These are phyloP conservation scores for Hydrophis major DNA, from an alignment of 2,797 vertebrate species.

Conservation along the genomic window DNA sequence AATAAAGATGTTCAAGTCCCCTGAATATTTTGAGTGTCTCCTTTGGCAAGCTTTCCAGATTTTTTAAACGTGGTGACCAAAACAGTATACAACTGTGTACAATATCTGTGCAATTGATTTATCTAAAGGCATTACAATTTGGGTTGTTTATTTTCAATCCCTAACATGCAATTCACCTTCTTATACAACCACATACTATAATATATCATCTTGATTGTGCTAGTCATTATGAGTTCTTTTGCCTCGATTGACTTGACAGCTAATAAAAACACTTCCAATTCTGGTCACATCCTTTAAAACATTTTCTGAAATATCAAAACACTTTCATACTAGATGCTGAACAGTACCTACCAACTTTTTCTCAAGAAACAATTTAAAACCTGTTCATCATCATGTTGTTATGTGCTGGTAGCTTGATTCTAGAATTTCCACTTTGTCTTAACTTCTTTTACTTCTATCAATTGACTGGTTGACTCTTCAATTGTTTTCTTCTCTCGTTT, in stretches of 20 bases:
- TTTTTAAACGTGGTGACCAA: not conserved
- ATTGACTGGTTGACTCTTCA: not conserved
- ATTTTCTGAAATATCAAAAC: not conserved
- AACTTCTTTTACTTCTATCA: not conserved
- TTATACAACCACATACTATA: not conserved
- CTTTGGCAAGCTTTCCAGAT: not conserved
- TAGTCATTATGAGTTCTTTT: not conserved
- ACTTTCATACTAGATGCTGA: not conserved
- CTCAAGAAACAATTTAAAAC: not conserved
- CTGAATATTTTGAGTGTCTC: not conserved
- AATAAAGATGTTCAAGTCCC: not conserved
- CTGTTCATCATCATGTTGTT: not conserved
- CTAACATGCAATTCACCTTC: not conserved
- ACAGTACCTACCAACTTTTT: not conserved
- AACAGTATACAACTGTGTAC: not conserved
- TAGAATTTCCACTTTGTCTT: not conserved
- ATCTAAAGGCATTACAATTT: not conserved
- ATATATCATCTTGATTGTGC: not conserved
- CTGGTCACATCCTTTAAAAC: not conserved
- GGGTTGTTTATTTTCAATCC: not conserved
- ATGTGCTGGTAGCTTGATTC: not conserved
- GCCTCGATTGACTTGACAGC: not conserved
- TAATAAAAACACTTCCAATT: not conserved
- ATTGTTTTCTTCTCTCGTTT: not conserved
- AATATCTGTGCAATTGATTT: not conserved